Conservation (phyloP, 2,113 vertebrate species). For the Colistium nudipinnis region DNA sequence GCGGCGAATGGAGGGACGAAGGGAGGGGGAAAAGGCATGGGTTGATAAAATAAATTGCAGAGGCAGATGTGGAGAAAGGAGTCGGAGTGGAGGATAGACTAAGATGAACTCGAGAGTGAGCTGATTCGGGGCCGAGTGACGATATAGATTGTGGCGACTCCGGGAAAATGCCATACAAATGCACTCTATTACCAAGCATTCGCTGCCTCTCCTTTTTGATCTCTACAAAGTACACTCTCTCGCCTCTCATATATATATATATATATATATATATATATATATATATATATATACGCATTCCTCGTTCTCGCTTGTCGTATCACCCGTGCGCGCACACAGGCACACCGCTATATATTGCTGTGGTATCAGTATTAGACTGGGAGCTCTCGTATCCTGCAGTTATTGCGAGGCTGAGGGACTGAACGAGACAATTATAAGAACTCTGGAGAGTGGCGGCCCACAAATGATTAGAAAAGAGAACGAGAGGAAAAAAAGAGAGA, state of each 20-base stretch:
- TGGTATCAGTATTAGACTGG: conserved; percentile 76
- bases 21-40: neutral
- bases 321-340: conserved; percentile 62
- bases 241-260: too few species aligned
- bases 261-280: too few species aligned
- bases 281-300: conserved; percentile 57
- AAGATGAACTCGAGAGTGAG: conserved; percentile 43
- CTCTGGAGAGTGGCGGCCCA: conserved; percentile 79
- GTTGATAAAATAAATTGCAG: conserved; percentile 36
- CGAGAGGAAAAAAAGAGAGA: conserved; percentile 76
- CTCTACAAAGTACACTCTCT: conserved; percentile 60
- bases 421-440: conserved; percentile 85
- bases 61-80: conserved; percentile 41
- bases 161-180: conserved; percentile 73
- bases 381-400: conserved; percentile 80
- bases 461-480: conserved; percentile 84
- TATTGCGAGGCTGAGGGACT: conserved; percentile 80
- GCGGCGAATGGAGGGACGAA: neutral
- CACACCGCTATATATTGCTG: conserved; percentile 74
- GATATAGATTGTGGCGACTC: conserved; percentile 62
- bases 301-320: conserved; percentile 41
- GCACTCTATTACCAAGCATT: conserved; percentile 68
- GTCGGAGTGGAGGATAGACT: conserved; percentile 23
- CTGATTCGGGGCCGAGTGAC: conserved; percentile 58
- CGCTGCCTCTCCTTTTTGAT: conserved; percentile 58